Conservation (phyloP, 2,797 vertebrate species). For the Limosa lapponica region DNA sequence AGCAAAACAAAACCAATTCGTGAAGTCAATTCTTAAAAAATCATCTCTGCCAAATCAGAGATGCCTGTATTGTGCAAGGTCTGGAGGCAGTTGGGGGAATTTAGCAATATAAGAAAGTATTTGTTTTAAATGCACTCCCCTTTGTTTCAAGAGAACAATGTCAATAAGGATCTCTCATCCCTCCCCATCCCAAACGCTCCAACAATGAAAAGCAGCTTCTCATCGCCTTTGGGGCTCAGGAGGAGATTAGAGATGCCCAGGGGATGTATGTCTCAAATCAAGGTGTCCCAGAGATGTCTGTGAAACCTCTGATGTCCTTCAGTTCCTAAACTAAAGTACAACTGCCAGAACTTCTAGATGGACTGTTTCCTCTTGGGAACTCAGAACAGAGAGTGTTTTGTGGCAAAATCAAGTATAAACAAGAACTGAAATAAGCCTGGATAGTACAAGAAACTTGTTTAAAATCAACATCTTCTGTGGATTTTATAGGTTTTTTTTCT, state of each 20-base stretch:
- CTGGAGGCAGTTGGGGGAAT: background rate
- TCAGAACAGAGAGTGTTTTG: background rate
- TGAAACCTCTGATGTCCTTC: background rate
- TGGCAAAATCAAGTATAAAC: background rate
- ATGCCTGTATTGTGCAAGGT: background rate
- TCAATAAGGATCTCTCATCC: background rate
- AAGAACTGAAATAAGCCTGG: background rate
- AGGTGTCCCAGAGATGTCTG: background rate
- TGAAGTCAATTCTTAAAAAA: background rate
- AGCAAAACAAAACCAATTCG: slow-evolving; percentile 28
- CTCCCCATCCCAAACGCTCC: background rate
- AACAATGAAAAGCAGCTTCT: background rate
- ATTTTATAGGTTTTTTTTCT: background rate
- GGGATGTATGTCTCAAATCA: rapidly evolving
- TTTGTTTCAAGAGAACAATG: background rate
- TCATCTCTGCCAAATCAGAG: background rate
- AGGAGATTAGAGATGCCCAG: background rate
- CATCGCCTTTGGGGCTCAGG: background rate
- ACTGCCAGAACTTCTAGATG: background rate
- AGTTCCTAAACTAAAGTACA: background rate
- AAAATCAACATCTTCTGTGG: background rate
- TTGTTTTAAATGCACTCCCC: background rate
- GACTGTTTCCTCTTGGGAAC: background rate
- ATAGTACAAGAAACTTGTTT: background rate
- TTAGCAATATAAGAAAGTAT: background rate